Percentiles rank a stretch among this genome's conserved stretches.
Conservation (phyloP, 1,140 invertebrate genomes). For the Drosophila sechellia region DNA sequence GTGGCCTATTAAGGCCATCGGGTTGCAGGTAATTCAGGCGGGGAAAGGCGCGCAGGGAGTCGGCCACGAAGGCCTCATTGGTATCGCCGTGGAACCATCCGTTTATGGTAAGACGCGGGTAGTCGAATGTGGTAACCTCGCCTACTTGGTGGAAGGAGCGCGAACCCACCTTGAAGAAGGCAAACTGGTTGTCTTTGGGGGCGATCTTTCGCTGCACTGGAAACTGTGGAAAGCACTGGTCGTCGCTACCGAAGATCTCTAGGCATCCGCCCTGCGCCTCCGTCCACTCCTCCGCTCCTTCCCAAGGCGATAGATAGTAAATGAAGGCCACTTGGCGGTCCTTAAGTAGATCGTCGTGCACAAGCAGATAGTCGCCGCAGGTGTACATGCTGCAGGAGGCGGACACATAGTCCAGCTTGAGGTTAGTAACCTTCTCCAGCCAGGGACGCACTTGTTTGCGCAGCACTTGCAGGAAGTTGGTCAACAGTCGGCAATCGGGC, state of each 20-base stretch:
- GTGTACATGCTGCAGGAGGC: conserved; percentile 90
- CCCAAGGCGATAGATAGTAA: conserved; percentile 87
- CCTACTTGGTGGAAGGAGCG: conserved; percentile 86
- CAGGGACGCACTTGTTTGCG: conserved; percentile 73
- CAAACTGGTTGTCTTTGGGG: conserved; percentile 89
- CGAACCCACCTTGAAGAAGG: conserved; percentile 89
- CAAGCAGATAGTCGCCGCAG: conserved; percentile 89
- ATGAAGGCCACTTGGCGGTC: conserved; percentile 90
- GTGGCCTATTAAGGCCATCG: conserved; percentile 45
- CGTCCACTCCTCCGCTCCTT: conserved; percentile 86
- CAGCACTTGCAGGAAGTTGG: conserved; percentile 75
- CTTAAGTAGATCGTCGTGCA: conserved; percentile 90
- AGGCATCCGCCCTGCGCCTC: conserved; percentile 88
- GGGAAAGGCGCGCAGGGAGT: conserved; percentile 66
- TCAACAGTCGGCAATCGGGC: conserved; percentile 79
- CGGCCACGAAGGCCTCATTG: conserved; percentile 70
- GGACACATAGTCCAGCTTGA: conserved; percentile 87
- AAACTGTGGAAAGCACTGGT: conserved; percentile 85
- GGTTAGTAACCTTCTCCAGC: conserved; percentile 87
- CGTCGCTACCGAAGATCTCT: conserved; percentile 87
- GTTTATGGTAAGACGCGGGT: conserved; percentile 89
- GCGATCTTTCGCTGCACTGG: conserved; percentile 86
- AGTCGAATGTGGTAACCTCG: conserved; percentile 87
- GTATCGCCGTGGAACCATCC: conserved; percentile 90
- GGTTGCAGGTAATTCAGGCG: conserved; percentile 73